Percentiles rank a stretch among this genome's conserved stretches.
phyloP scores from a whole-genome alignment of 2,888 invertebrate genomes.

The Ophraella communa region DNA sequence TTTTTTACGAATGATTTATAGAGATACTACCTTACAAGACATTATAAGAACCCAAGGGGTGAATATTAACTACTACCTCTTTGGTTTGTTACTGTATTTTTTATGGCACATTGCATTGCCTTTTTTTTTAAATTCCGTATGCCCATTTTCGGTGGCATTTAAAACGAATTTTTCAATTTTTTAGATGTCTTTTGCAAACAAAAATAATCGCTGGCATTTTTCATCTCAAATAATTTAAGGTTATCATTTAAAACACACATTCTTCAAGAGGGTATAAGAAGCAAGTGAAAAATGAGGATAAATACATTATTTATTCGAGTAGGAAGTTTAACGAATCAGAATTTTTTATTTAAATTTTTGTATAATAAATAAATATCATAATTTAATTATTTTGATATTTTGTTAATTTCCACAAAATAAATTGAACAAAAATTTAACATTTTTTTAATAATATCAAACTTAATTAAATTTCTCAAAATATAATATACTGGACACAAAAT shows the following conservation, averaged over 20 bases:
- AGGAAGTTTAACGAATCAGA: background rate
- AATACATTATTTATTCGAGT: background rate
- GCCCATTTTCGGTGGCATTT: slow-evolving; percentile 29
- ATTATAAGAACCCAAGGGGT: slow-evolving; percentile 37
- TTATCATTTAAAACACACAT: slow-evolving; percentile 15
- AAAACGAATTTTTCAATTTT: slow-evolving; percentile 33
- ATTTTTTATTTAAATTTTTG: background rate
- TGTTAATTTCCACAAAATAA: too few relatives aligned
- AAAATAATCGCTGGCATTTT: slow-evolving; percentile 30
- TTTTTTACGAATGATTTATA: slow-evolving; percentile 53
- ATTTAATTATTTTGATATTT: too few relatives aligned
- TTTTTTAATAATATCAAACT: too few relatives aligned
- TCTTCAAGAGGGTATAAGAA: slow-evolving; percentile 2
- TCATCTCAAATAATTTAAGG: slow-evolving; percentile 14
- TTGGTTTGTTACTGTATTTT: slow-evolving; percentile 29
- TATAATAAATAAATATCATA: too few relatives aligned
- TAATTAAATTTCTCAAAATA: too few relatives aligned
- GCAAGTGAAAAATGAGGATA: slow-evolving; percentile 9
- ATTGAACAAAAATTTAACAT: too few relatives aligned
- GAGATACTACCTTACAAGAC: slow-evolving; percentile 48
- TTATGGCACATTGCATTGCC: slow-evolving; percentile 23
- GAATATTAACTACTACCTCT: slow-evolving; percentile 44
- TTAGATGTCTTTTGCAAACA: slow-evolving; percentile 13
- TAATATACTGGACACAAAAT: too few relatives aligned
- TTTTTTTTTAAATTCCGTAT: slow-evolving; percentile 13